Conservation (phyloP, 2,888 invertebrate genomes). For the Aproaerema taeniolella region DNA sequence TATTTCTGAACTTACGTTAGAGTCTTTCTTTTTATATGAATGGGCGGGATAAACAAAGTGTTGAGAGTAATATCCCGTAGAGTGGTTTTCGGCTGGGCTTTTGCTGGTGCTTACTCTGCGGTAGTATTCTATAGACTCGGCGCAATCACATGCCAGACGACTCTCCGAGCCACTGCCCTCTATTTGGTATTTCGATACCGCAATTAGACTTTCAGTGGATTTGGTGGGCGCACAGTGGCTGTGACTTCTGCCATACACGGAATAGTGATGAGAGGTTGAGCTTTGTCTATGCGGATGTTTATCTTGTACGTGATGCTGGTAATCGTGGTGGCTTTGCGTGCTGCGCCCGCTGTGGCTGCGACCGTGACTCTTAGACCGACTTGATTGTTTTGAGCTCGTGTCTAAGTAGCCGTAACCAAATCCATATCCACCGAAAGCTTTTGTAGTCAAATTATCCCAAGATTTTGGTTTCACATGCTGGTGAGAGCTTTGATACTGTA, state of each 20-base stretch:
- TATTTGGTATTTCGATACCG: constrained; percentile 80
- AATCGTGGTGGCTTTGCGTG: constrained; percentile 73
- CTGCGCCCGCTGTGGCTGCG: constrained; percentile 79
- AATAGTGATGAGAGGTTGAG: constrained; percentile 59
- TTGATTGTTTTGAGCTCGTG: constrained; percentile 66
- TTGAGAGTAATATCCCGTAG: constrained; percentile 58
- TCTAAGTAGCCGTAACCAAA: constrained; percentile 92
- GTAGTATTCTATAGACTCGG: constrained; percentile 67
- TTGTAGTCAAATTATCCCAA: constrained; percentile 93
- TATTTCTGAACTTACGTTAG: constrained; percentile 82
- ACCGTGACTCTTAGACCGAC: constrained; percentile 63
- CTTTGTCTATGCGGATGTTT: constrained; percentile 69
- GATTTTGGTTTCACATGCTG: constrained; percentile 86
- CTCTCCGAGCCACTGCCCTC: constrained; percentile 81
- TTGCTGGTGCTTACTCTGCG: constrained; percentile 47
- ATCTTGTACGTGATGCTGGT: constrained; percentile 55
- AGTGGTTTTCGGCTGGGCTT: constrained; percentile 50
- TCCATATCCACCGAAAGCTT: constrained; percentile 90
- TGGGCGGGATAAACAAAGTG: constrained; percentile 70
- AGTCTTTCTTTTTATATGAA: constrained; percentile 69
- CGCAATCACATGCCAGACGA: constrained; percentile 84
- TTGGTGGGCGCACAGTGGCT: constrained; percentile 82
- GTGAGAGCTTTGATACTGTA: constrained; percentile 65
- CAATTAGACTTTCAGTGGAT: constrained; percentile 87
- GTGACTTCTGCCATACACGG: constrained; percentile 65